Evolutionary conservation across 1,140 invertebrate species (phyloP).

Genomic region (Magallana ariakensis): DNA sequence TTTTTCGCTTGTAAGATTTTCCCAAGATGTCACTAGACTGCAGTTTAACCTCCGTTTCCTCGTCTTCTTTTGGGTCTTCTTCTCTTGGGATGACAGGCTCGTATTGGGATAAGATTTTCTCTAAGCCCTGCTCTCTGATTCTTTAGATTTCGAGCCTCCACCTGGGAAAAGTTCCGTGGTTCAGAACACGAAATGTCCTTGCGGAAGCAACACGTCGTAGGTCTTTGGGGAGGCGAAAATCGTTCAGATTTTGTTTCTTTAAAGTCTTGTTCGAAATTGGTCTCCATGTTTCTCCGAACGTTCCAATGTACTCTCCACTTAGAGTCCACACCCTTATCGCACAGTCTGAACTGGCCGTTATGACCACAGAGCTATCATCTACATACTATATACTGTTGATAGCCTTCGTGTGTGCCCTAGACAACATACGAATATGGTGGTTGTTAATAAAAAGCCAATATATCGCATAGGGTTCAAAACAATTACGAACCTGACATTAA

Average conservation of each 20-base stretch:
- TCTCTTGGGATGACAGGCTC: slow-evolving; percentile 46
- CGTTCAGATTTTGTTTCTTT: slow-evolving; percentile 32
- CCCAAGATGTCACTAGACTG: slow-evolving; percentile 64
- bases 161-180: slow-evolving; percentile 57
- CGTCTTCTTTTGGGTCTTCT: slow-evolving; percentile 36
- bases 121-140: slow-evolving; percentile 50
- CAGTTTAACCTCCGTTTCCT: slow-evolving; percentile 5
- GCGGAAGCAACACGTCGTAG: slow-evolving; percentile 63
- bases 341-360: slow-evolving; percentile 85
- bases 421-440: no score
- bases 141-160: slow-evolving; percentile 58
- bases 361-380: slow-evolving; percentile 77
- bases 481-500: no score
- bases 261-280: slow-evolving; percentile 23
- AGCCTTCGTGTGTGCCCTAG: slow-evolving; percentile 82
- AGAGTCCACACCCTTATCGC: slow-evolving; percentile 80
- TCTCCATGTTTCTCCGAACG: slow-evolving; percentile 66
- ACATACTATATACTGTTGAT: slow-evolving; percentile 84
- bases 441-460: no score
- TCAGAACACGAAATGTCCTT: slow-evolving; percentile 64
- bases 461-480: no score
- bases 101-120: slow-evolving; percentile 55
- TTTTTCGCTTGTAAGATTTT: slow-evolving; percentile 65
- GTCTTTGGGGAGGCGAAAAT: slow-evolving; percentile 62
- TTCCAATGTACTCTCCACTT: slow-evolving; percentile 67